Evolutionary conservation across 2,888 invertebrate genomes (phyloP).

Genomic region (Entomobrya proxima): DNA sequence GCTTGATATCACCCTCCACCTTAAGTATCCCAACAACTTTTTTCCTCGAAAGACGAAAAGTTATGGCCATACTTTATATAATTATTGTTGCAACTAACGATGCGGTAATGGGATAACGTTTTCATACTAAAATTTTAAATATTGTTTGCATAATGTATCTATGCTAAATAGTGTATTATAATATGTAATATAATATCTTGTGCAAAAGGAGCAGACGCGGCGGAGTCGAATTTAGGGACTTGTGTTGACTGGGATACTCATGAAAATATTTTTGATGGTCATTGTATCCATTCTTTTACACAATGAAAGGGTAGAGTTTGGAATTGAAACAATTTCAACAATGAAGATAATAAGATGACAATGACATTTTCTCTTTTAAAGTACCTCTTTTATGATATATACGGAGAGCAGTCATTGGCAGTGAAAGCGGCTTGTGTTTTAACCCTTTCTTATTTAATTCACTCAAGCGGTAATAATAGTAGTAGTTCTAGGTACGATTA

Average conservation of each 20-base stretch:
- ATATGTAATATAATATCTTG: neutral
- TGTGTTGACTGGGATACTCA: no score
- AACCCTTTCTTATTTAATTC: constrained; percentile 35
- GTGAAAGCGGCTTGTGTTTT: neutral
- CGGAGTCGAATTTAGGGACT: no score
- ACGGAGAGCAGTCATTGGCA: neutral
- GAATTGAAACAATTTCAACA: no score
- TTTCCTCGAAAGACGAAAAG: neutral
- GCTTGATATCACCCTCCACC: constrained; percentile 1
- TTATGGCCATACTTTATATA: constrained; percentile 12
- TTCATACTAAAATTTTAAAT: neutral
- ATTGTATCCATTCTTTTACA: no score
- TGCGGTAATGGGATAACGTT: neutral
- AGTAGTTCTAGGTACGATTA: neutral
- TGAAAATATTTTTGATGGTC: no score
- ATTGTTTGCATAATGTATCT: neutral
- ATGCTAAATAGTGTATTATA: neutral
- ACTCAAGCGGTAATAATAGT: constrained; percentile 27
- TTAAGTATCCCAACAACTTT: constrained; percentile 22
- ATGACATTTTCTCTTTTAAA: neutral
- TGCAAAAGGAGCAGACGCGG: neutral
- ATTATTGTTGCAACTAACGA: constrained; percentile 32
- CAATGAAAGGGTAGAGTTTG: no score
- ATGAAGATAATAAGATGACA: no score
- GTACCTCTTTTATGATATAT: neutral